Conservation (phyloP, 2,113 vertebrate species). For the Ciconia stormi region DNA sequence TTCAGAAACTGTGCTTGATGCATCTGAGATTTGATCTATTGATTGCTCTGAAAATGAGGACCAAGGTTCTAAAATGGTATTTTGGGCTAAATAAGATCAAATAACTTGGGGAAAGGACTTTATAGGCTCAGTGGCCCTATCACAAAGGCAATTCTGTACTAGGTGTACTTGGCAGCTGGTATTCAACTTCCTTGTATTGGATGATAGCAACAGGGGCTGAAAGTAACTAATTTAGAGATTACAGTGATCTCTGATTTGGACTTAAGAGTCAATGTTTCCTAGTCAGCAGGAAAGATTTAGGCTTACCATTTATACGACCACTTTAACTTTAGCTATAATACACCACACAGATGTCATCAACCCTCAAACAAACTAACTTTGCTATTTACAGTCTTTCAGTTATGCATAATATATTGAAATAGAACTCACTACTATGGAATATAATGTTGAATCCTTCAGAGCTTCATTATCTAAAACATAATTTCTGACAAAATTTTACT, state of each 20-base stretch:
- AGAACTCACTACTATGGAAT: not conserved
- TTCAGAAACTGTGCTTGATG: not conserved
- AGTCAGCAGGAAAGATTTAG: not conserved
- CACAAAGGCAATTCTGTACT: not conserved
- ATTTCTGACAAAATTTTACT: not conserved
- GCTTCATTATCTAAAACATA: not conserved
- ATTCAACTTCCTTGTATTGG: not conserved
- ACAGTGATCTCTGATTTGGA: not conserved
- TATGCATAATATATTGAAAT: not conserved
- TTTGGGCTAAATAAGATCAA: not conserved
- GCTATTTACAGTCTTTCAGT: not conserved
- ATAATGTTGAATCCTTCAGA: not conserved
- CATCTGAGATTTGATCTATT: not conserved
- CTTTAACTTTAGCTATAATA: not conserved
- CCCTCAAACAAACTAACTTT: not conserved
- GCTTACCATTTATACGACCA: not conserved
- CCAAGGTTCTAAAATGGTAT: not conserved
- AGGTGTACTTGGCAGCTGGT: not conserved
- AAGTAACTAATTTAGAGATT: not conserved
- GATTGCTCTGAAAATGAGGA: not conserved
- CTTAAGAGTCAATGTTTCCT: not conserved
- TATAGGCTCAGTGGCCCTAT: not conserved
- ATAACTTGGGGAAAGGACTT: not conserved
- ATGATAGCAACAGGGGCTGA: not conserved
- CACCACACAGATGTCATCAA: not conserved